Evolutionary conservation across 2,888 invertebrate species (phyloP), one percentile per base, ranked within the genome.

Genomic region (Caenorhabditis sp.): DNA sequence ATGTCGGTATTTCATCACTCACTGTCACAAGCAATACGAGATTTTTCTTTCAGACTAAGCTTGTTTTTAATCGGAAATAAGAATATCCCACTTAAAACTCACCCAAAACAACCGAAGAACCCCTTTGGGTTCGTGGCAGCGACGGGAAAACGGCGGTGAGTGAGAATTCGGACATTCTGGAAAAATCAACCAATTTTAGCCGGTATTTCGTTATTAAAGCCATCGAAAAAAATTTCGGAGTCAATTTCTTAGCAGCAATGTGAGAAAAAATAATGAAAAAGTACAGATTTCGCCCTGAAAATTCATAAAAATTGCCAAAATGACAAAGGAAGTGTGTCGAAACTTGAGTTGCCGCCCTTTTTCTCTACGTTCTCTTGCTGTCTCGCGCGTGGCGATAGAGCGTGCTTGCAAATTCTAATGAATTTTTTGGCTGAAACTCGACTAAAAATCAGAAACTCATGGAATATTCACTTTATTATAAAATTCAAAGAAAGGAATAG

Each of bases 51-150:
- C n/a, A n/a, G n/a, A n/a, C n/a, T n/a, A n/a, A n/a, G n/a, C n/a
- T n/a, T 35, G 8, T 35, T 35, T 35, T 35, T 8, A 35, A 6
- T 35, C 31, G 8, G 8, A 35, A 38, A 38, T 47, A n/a, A 16
- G n/a, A 47, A 2, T 47, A n/a, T 47, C n/a, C 10, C 5, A 47
- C 16, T 3, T 7, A 47, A 41, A 41, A 58, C 19, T 69, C 19
- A 72, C 81, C 86, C 90, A 99, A 93, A 74, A 98, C 97, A 89
- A 98, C 94, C 44, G 98, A 96, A 89, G 96, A 95, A 31, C 98
- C 99, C 89, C 99, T 95, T 92, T 95, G 95, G 70, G 99, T 99
- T 91, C 96, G 95, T 81, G 99, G 99, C 92, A 99, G 93, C 75
- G 97, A 95, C 85, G 98, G 96, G 94, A 96, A 97, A 12, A 82